Evolutionary conservation across 1,140 invertebrate species (phyloP), one percentile per base, ranked within the genome.

Genomic region (Temnothorax nylanderi): DNA sequence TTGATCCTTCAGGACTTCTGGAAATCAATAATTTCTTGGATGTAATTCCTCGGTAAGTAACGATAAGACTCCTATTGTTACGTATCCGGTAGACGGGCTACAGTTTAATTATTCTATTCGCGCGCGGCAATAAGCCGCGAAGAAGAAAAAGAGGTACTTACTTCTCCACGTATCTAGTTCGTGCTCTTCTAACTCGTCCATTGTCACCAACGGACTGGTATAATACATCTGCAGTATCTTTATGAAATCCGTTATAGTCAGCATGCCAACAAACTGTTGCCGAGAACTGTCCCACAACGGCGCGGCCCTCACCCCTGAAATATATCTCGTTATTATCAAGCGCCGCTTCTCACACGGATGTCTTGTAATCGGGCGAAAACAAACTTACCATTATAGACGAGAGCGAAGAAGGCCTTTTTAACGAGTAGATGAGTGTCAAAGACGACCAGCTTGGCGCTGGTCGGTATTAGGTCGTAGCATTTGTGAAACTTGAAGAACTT

Each of bases 211-310:
- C 26, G 98, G 98, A 89, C 98, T 98, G 92, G 98, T 99, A 95
- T 99, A 99, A 96, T 99, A 99, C 97, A 99, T 99, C 95, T 99
- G 97, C 71, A 99, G 96, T 93, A 99, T 99, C 95, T 99, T 99
- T 93, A 99, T 99, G 94, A 99, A 99, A 95, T 99, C 99, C 65
- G 99, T 99, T 92, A 99, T 99, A 54, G 99, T 99, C 72, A 99
- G 96, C 99, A 99, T 99, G 67, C 99, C 98, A 47, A 98, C 98
- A 94, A 98, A 99, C 94, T 98, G 96, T 94, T 99, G 99, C 90
- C 97, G 97, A 71, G 96, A 96, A 86, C 98, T 98, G 94, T 99
- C 99, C 99, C 99, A 99, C 49, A 99, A 96, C 0, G 99, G 99
- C 21, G 99, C 99, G 18, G 99, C 99, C 92, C 99, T 97, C 0